Evolutionary conservation across 2,797 vertebrate species (phyloP).

Genomic region (Psittacula derbiana): DNA sequence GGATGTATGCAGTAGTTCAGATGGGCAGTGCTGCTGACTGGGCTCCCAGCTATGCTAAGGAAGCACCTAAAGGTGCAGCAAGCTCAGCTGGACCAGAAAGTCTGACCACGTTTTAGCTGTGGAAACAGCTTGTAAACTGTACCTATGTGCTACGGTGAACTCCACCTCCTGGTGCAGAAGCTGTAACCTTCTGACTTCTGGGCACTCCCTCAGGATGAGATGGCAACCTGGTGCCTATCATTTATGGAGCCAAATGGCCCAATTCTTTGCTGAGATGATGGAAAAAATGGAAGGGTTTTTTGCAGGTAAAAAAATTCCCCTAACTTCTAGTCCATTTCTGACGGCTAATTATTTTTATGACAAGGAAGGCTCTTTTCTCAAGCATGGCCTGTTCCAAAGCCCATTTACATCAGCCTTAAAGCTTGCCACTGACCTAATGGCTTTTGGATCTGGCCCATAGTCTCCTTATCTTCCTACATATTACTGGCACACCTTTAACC

Average conservation of each 20-base stretch:
- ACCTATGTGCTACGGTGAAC: neutral
- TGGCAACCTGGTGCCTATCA: neutral
- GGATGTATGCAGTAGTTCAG: neutral
- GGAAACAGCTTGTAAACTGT: neutral
- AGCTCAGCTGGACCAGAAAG: neutral
- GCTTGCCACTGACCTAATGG: conserved; percentile 35
- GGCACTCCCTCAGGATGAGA: neutral
- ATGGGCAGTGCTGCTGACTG: neutral
- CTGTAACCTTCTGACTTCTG: neutral
- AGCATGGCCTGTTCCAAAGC: neutral
- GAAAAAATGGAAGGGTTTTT: neutral
- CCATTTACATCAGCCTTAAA: conserved; percentile 58
- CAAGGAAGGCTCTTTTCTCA: neutral
- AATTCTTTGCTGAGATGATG: neutral
- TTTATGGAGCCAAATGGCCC: neutral
- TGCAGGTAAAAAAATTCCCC: neutral
- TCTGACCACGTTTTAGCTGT: neutral
- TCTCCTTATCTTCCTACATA: conserved; percentile 38
- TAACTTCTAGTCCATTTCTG: neutral
- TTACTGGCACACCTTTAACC: conserved; percentile 28
- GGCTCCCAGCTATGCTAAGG: neutral
- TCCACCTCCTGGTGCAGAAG: neutral
- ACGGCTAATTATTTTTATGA: neutral
- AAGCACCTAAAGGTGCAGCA: neutral
- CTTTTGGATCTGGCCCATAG: conserved; percentile 36